Percentiles rank a stretch among this genome's conserved stretches.
Evolutionary conservation across 2,113 vertebrate genomes (phyloP).

Genomic region (Psilopogon haemacephalus): DNA sequence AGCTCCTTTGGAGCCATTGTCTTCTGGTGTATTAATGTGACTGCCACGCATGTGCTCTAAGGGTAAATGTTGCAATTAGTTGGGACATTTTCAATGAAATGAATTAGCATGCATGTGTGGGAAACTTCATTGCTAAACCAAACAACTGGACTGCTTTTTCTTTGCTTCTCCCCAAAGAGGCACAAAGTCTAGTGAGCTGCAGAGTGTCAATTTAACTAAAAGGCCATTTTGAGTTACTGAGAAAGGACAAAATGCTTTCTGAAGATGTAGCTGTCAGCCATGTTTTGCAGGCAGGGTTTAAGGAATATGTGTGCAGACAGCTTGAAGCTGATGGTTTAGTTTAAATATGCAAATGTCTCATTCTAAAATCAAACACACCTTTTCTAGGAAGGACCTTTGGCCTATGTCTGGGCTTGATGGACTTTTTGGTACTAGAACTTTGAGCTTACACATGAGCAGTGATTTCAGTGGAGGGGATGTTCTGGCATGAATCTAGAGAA

Average conservation of each 20-base stretch:
- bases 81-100: background rate
- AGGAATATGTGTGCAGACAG: background rate
- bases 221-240: background rate
- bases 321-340: background rate
- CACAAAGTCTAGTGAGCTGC: background rate
- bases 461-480: background rate
- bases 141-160: background rate
- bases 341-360: background rate
- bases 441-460: background rate
- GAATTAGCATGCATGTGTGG: background rate
- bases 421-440: background rate
- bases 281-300: background rate
- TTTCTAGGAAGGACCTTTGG: background rate
- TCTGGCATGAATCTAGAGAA: background rate
- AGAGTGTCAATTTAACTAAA: background rate
- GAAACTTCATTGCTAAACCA: background rate
- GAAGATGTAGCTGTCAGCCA: background rate
- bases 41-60: background rate
- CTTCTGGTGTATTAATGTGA: background rate
- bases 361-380: background rate
- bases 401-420: background rate
- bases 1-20: conserved; percentile 25
- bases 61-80: background rate
- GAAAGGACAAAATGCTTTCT: background rate
- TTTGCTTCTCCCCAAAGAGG: background rate